Base-by-base conservation (phyloP, 1,140 invertebrate genomes). In the Drosophila kepulauana region DNA sequence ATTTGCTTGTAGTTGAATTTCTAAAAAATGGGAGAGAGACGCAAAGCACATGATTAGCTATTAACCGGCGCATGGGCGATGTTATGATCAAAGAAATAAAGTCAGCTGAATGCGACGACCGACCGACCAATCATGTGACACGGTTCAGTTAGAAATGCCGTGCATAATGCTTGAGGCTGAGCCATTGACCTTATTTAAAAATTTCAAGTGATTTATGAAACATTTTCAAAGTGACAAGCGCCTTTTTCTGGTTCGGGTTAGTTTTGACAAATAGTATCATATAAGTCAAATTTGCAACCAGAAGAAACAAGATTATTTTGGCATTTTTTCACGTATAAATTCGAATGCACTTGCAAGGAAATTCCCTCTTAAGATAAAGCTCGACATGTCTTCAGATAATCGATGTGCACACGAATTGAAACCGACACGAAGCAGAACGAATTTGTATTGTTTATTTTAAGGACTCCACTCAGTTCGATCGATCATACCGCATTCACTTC, bases 1-100 rank as follows among this genome's bases (percentile, higher is more conserved):
- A 59, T 11, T 16, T 54, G 57, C 67, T 61, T 71, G 33, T 68
- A 79, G 62, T 62, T 61, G 72, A 77, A 77, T 43, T 69, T 79
- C 82, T 75, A 16, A 30, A 75, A 61, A 43, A 2, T n/a, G 13
- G 35, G 10, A 8, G 13, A 65, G 51, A 45, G 15, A 49, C 7
- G 8, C 1, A 41, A 56, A 46, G 5, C 28, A 54, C 38, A 33
- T 62, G 58, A 64, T 72, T 72, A 62, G 16, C 10, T 54, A 45
- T 66, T 56, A 35, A 52, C 13, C 28, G 7, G 28, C 59, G n/a
- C 7, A 33, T 35, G 28, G 20, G 30, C 20, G 28, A 46, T 45
- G 30, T 45, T 59, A 46, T 45, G 41, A 45, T 30, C 10, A 45
- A 56, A 57, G 28, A 57, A 33, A 8, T 28, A 20, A 51, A 49